phyloP scores from a whole-genome alignment of 2,113 vertebrate species.

The Clarias gariepinus region DNA sequence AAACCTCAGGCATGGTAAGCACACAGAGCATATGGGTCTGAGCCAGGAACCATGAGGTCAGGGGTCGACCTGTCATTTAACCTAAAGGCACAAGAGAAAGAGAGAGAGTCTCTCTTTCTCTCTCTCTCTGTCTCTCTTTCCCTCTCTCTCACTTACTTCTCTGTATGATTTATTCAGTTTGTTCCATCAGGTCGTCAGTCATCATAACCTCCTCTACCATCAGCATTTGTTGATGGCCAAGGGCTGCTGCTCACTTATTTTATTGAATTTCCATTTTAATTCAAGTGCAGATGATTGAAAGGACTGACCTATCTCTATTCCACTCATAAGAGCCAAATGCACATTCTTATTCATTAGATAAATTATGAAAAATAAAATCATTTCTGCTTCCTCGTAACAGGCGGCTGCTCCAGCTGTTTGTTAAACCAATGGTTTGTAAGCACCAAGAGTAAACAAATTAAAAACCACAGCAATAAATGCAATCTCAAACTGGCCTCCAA shows the following conservation, averaged over 20 bases:
- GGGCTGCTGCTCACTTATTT: neutral
- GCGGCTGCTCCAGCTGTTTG: constrained; percentile 21
- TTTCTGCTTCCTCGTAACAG: constrained; percentile 25
- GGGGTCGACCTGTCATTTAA: neutral
- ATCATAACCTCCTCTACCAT: neutral
- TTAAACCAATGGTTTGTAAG: constrained; percentile 27
- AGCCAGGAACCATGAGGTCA: neutral
- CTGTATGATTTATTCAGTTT: constrained; percentile 6
- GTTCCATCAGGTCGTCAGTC: constrained; percentile 20
- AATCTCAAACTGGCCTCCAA: neutral
- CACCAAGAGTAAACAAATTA: constrained; percentile 43
- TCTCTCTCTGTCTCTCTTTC: neutral
- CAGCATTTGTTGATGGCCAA: neutral
- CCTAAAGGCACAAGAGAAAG: neutral
- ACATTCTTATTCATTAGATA: constrained; percentile 40
- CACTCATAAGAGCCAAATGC: constrained; percentile 1
- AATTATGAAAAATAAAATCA: constrained; percentile 44
- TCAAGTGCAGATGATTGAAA: neutral
- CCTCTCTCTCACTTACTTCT: constrained; percentile 6
- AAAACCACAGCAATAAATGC: constrained; percentile 21
- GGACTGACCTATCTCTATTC: neutral
- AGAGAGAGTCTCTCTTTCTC: neutral
- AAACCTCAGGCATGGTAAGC: constrained; percentile 95
- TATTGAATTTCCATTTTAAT: constrained; percentile 23
- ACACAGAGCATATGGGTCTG: neutral